Percentiles rank a stretch among this genome's conserved stretches.
Conservation (phyloP, 1,140 invertebrate genomes). For the honey bee (Apis mellifera) region Amel_HAv3.1 CM009940.2:7066001-7066500, state of each 20-base stretch:
- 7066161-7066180: constrained; percentile 12
- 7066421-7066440: not conserved
- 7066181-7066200: not conserved
- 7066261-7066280: not conserved
- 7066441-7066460: not conserved
- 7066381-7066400: constrained; percentile 21
- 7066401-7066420: not conserved
- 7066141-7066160: not conserved
- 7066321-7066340: constrained; percentile 1
- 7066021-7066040: constrained; percentile 35
- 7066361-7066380: constrained; percentile 13
- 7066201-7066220: constrained; percentile 14
- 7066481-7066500: too few species aligned
- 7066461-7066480: too few species aligned
- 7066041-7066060: constrained; percentile 66
- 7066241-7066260: not conserved
- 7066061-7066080: constrained; percentile 58
- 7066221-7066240: constrained; percentile 21
- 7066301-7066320: not conserved
- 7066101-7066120: constrained; percentile 5
- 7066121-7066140: not conserved
- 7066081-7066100: constrained; percentile 16
- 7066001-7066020: constrained; percentile 6
- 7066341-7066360: constrained; percentile 5
- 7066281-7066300: not conserved